Evolutionary conservation across 2,888 invertebrate species (phyloP).

Genomic region (Antitype chi): DNA sequence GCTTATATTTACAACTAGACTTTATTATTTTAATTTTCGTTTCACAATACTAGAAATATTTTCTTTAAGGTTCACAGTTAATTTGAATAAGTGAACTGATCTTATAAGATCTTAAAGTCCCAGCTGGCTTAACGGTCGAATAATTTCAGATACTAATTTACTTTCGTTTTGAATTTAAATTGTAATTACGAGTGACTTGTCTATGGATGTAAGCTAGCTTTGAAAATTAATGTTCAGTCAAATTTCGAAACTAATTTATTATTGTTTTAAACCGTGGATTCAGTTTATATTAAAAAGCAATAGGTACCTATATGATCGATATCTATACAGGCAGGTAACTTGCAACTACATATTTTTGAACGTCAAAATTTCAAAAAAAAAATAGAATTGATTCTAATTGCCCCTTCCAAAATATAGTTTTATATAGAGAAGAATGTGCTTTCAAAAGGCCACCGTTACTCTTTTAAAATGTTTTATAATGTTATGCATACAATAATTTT

Average conservation of each 20-base stretch:
- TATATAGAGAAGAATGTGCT: no score
- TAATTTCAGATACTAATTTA: conserved; percentile 39
- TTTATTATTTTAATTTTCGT: conserved; percentile 8
- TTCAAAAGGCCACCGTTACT: no score
- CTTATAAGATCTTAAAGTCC: conserved; percentile 24
- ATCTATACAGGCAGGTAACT: neutral
- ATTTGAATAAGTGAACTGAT: conserved; percentile 31
- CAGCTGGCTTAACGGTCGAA: conserved; percentile 37
- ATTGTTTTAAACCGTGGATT: neutral
- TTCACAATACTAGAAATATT: conserved; percentile 20
- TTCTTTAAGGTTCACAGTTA: conserved; percentile 28
- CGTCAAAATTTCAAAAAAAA: no score
- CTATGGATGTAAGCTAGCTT: conserved; percentile 6
- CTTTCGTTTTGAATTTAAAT: conserved; percentile 32
- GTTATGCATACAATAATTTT: no score
- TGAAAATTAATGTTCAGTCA: conserved; percentile 7
- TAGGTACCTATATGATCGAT: neutral
- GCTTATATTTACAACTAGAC: no score
- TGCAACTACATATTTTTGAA: no score
- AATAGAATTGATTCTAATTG: no score
- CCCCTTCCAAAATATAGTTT: no score
- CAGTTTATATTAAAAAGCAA: neutral
- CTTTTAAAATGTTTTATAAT: no score
- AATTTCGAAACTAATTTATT: neutral
- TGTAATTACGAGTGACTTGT: conserved; percentile 18